These are phyloP conservation scores for Thelaira solivaga DNA, from an alignment of 2,888 invertebrate genomes.

Conservation along the genomic window DNA sequence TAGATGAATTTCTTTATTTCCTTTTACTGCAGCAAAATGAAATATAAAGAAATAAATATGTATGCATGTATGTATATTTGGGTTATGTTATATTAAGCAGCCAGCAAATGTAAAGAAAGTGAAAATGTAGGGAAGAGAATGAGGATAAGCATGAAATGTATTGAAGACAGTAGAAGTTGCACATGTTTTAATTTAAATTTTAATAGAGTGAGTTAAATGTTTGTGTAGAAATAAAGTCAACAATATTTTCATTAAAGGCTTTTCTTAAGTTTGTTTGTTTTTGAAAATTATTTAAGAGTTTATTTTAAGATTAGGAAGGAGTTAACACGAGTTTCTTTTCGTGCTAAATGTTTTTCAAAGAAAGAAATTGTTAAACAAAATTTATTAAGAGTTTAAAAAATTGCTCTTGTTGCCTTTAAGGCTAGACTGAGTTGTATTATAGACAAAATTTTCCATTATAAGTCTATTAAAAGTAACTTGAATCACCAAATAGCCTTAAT, in stretches of 20 bases:
- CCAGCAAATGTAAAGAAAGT: slow-evolving; percentile 37
- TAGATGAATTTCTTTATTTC: slow-evolving; percentile 34
- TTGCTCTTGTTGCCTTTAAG: no score
- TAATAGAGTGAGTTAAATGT: background rate
- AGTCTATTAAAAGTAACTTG: no score
- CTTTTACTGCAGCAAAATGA: slow-evolving; percentile 38
- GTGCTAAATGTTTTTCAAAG: no score
- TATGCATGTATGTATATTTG: no score
- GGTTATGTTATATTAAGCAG: slow-evolving; percentile 19
- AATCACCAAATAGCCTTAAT: no score
- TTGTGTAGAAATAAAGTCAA: slow-evolving; percentile 12
- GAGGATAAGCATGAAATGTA: background rate
- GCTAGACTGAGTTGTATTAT: no score
- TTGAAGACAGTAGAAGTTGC: background rate
- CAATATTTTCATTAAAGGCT: slow-evolving; percentile 26
- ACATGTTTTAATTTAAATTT: background rate
- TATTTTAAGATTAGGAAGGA: background rate
- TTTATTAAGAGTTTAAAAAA: no score
- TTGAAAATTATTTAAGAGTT: background rate
- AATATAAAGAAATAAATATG: slow-evolving; percentile 4
- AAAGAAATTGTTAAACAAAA: no score
- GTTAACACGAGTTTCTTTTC: no score
- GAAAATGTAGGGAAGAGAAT: slow-evolving; percentile 26
- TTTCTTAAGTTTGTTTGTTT: background rate
- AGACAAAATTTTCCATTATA: no score